phyloP scores from a whole-genome alignment of 2,888 invertebrate genomes.

The Micoletzkya japonica region DNA sequence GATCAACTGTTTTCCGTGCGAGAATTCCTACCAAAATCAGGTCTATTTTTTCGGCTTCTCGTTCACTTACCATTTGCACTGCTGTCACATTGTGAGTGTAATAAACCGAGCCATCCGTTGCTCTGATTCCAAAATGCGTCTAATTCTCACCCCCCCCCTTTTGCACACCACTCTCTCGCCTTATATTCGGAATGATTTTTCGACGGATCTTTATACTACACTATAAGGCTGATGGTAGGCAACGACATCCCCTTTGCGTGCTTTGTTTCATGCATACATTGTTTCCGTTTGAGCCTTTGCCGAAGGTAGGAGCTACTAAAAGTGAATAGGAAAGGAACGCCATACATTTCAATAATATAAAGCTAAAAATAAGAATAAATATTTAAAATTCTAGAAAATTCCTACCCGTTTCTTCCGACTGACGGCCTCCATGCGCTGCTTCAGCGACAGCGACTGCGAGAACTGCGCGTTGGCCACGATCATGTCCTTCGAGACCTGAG shows the following conservation, averaged over 20 bases:
- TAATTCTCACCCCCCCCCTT: too few species aligned
- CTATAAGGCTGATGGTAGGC: too few species aligned
- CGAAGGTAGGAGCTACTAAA: not conserved
- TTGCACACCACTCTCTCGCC: too few species aligned
- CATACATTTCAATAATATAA: not conserved
- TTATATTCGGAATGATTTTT: too few species aligned
- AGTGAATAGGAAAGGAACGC: not conserved
- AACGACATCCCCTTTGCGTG: not conserved
- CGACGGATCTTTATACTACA: too few species aligned
- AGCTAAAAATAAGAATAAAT: not conserved
- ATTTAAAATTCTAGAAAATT: not conserved
- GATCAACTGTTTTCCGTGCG: not conserved
- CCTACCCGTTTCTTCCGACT: constrained; percentile 49
- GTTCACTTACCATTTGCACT: too few species aligned
- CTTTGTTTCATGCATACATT: not conserved
- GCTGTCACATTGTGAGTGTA: too few species aligned
- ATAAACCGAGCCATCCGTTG: too few species aligned
- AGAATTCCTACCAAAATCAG: not conserved
- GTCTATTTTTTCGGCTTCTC: too few species aligned
- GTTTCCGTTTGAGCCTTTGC: too few species aligned
- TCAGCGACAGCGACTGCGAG: constrained; percentile 54
- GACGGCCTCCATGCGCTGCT: constrained; percentile 59
- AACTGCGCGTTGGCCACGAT: constrained; percentile 61
- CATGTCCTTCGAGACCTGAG: constrained; percentile 54
- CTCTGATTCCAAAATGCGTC: too few species aligned